Evolutionary conservation across 2,797 vertebrate species (phyloP).

Genomic region (Peromyscus aztecus): DNA sequence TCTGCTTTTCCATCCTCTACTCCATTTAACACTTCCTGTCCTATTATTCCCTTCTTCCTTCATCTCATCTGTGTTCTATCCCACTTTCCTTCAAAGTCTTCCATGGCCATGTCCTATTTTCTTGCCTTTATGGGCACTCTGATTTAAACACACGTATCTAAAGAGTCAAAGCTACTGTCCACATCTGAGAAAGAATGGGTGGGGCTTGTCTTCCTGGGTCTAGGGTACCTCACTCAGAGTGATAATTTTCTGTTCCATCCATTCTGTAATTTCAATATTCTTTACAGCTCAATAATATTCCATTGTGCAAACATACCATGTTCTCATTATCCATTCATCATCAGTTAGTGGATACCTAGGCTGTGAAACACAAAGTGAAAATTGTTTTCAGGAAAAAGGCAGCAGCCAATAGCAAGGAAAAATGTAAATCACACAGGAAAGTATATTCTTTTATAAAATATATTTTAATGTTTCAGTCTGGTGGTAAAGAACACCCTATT

Average conservation of each 20-base stretch:
- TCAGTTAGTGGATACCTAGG: background rate
- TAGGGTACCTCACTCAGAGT: background rate
- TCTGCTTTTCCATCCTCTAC: background rate
- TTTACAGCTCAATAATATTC: background rate
- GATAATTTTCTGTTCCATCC: background rate
- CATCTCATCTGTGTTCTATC: background rate
- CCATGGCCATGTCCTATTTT: background rate
- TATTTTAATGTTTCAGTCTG: background rate
- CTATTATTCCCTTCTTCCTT: background rate
- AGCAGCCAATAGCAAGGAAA: background rate
- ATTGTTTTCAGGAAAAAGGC: background rate
- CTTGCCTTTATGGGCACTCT: background rate
- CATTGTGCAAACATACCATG: background rate
- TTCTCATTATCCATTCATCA: too few species aligned
- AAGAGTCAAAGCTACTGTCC: background rate
- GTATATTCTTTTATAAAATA: too few species aligned
- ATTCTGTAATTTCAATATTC: background rate
- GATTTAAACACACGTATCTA: background rate
- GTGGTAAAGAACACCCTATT: background rate
- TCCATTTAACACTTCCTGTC: background rate
- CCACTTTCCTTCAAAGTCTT: background rate
- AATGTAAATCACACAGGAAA: background rate
- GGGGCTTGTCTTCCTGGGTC: background rate
- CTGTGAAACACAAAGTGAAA: conserved; percentile 3
- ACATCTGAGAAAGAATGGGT: background rate